Base-by-base conservation (phyloP, 2,797 vertebrate genomes). In the Antennarius maculatus region DNA sequence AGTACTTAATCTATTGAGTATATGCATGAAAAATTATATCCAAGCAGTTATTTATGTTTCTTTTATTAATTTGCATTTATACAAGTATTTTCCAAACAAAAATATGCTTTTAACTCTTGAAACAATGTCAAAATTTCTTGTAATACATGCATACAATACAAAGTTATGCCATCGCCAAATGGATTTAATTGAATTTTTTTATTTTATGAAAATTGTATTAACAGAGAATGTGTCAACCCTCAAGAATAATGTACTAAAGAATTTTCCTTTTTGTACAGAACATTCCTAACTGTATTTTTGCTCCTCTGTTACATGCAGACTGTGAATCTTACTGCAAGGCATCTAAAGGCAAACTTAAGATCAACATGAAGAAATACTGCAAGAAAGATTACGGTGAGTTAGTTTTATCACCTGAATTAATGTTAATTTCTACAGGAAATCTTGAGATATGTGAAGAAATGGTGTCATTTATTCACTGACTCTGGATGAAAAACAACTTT, bases 321-420 rank as follows among this genome's bases (percentile, higher is more conserved):
- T 99, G 97, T 14, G 97, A 98, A 77, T 96, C 97, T 23, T 99
- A 99, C 87, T 99, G 97, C 94, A 98, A 97, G 84, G 96, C 97
- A 9, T 99, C 97, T 51, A 99, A 98, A 92, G 97, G 96, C 66
- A 98, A 98, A 77, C 93, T 99, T 93, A 99, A 99, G 93, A 98
- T 99, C 91, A 99, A 98, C 94, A 98, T 99, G 97, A 98, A 97
- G 91, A 99, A 97, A 77, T 99, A 98, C 91, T 99, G 97, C 91
- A 99, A 98, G 91, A 99, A 99, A 84, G 97, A 98, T 91, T 99
- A 99, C 0, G 97, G 97, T 99, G 91, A 97, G 96, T 93, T 37
- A n/a, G 39, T 7, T 6, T 34, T 47, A 57, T 47, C 41, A 61
- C 41, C 18, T 54, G 42, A 10, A 52, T 48, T 65, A 10, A 60